A percentile compares a stretch with the other conserved stretches of the same genome.
Evolutionary conservation across 2,797 vertebrate genomes (phyloP).

Genomic region (Pangasius larnaudii): DNA sequence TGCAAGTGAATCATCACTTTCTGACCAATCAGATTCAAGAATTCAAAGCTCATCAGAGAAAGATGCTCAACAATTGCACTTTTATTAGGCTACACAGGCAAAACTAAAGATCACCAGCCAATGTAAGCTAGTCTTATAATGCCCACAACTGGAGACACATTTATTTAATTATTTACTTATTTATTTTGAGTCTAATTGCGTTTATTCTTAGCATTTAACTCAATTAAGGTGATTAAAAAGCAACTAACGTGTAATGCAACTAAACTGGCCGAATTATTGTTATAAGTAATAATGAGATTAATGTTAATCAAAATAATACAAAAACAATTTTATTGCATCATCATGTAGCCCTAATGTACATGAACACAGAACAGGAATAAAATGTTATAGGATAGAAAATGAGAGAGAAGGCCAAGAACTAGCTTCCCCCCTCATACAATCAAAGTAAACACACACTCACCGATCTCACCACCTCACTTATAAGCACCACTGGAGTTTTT

Average conservation of each 20-base stretch:
- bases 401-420: neutral
- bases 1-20: neutral
- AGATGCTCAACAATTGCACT: neutral
- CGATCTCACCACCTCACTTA: constrained; percentile 96
- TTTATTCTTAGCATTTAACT: neutral
- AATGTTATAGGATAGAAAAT: neutral
- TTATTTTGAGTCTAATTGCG: neutral
- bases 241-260: neutral
- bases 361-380: neutral
- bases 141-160: neutral
- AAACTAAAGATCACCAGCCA: neutral
- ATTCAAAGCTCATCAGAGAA: neutral
- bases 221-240: neutral
- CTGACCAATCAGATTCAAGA: neutral
- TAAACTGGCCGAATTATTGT: neutral
- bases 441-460: constrained; percentile 75
- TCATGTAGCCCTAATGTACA: neutral
- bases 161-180: neutral
- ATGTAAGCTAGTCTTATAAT: neutral
- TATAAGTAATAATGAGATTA: neutral
- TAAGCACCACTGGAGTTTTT: constrained; percentile 88
- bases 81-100: neutral
- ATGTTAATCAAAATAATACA: neutral
- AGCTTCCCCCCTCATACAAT: neutral
- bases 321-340: neutral